A percentile compares a stretch with the other conserved stretches of the same genome.
phyloP scores from a whole-genome alignment of 2,113 vertebrate genomes.

The Caretta caretta region DNA sequence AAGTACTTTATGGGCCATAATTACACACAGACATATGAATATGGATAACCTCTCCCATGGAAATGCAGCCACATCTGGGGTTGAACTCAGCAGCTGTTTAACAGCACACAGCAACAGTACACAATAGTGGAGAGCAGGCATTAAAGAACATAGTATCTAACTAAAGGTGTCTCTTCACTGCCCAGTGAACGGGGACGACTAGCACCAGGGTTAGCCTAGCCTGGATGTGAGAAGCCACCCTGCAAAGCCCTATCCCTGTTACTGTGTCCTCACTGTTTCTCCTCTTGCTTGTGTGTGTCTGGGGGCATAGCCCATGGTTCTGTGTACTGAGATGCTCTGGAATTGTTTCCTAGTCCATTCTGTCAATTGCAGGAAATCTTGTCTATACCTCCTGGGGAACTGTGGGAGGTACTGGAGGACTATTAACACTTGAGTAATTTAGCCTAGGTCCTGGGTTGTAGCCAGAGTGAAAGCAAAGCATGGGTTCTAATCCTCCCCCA shows the following conservation, averaged over 20 bases:
- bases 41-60: background rate
- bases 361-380: background rate
- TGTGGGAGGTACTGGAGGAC: background rate
- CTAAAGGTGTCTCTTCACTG: background rate
- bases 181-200: background rate
- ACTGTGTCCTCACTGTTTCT: background rate
- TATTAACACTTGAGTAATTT: background rate
- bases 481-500: background rate
- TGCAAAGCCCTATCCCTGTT: background rate
- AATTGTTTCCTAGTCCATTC: background rate
- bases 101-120: background rate
- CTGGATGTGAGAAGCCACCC: background rate
- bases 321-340: background rate
- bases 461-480: background rate
- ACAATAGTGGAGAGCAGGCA: background rate
- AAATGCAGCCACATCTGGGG: background rate
- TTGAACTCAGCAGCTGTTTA: background rate
- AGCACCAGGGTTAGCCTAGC: background rate
- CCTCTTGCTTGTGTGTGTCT: background rate
- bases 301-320: background rate
- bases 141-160: background rate
- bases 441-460: background rate
- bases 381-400: background rate
- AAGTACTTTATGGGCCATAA: background rate
- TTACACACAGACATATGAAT: background rate